Conservation (phyloP, 1,140 invertebrate genomes). For the Hyles vespertilio region DNA sequence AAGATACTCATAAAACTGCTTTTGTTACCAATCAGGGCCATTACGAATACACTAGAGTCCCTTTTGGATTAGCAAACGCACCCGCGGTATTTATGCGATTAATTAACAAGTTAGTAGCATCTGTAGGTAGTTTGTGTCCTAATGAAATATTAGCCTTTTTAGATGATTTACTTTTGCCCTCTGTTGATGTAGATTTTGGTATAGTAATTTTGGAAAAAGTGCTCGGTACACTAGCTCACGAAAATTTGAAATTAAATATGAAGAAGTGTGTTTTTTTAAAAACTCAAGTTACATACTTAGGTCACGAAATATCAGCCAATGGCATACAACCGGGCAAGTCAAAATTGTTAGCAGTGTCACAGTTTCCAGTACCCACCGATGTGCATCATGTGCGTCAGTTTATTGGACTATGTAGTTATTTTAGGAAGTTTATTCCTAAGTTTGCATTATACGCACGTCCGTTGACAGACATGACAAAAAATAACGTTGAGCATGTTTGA, state of each 20-base stretch:
- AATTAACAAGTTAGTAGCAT: slow-evolving; percentile 23
- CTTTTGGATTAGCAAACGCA: slow-evolving; percentile 37
- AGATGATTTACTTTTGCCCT: slow-evolving; percentile 9
- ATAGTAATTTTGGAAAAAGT: slow-evolving; percentile 5
- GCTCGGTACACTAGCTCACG: not conserved
- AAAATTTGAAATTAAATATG: slow-evolving; percentile 14
- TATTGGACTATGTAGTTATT: slow-evolving; percentile 42
- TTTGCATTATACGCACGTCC: too few species aligned
- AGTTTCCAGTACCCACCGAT: slow-evolving; percentile 31
- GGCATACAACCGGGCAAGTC: too few species aligned
- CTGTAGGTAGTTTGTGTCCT: not conserved
- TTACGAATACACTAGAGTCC: slow-evolving; percentile 41
- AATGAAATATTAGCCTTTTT: slow-evolving; percentile 12
- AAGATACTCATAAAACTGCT: slow-evolving; percentile 41
- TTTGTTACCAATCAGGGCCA: slow-evolving; percentile 46
- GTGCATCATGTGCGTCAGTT: slow-evolving; percentile 46
- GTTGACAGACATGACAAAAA: too few species aligned
- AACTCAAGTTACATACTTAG: slow-evolving; percentile 22
- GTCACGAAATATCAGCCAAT: slow-evolving; percentile 21
- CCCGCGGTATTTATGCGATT: slow-evolving; percentile 25
- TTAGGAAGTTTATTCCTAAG: slow-evolving; percentile 3
- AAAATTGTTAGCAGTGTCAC: not conserved
- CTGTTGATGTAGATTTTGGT: not conserved
- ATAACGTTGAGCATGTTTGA: too few species aligned
- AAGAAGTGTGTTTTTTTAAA: slow-evolving; percentile 11